These are phyloP conservation scores for Pseudopodoces humilis DNA, from an alignment of 2,113 vertebrate genomes.

Conservation along the genomic window DNA sequence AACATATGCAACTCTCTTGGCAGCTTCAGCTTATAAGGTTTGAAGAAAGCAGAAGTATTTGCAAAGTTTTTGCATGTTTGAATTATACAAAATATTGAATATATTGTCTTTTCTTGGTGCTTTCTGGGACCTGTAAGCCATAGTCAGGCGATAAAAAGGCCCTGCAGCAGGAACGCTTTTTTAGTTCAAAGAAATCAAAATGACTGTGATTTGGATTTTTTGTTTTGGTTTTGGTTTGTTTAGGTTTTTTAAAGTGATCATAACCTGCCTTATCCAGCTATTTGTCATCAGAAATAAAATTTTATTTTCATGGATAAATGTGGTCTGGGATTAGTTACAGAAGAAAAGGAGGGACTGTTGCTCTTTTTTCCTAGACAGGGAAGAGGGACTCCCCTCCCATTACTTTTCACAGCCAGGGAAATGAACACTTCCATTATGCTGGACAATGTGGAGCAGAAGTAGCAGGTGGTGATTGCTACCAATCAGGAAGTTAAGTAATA, in stretches of 20 bases:
- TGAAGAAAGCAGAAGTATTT: constrained; percentile 11
- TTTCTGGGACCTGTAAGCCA: not conserved
- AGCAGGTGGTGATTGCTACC: constrained; percentile 57
- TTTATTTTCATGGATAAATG: constrained; percentile 8
- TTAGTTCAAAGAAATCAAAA: not conserved
- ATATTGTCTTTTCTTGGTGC: not conserved
- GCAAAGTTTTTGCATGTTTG: not conserved
- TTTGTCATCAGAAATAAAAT: constrained; percentile 3
- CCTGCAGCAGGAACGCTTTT: not conserved
- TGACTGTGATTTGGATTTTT: not conserved
- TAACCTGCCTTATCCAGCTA: not conserved
- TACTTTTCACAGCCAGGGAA: constrained; percentile 43
- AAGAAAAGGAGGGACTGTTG: constrained; percentile 13
- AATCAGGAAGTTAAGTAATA: constrained; percentile 54
- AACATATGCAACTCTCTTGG: constrained; percentile 6
- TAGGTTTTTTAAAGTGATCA: not conserved
- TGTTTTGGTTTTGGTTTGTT: not conserved
- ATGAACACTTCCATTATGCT: constrained; percentile 40
- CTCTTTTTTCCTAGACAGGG: constrained; percentile 33
- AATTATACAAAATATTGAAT: constrained; percentile 23
- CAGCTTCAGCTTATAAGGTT: not conserved
- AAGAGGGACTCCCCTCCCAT: constrained; percentile 8
- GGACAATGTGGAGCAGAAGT: constrained; percentile 48
- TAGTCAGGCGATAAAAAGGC: not conserved
- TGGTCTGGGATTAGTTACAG: constrained; percentile 1